A percentile compares a stretch with the other conserved stretches of the same genome.
Evolutionary conservation across 2,113 vertebrate genomes (phyloP).

Genomic region (Clarias gariepinus): DNA sequence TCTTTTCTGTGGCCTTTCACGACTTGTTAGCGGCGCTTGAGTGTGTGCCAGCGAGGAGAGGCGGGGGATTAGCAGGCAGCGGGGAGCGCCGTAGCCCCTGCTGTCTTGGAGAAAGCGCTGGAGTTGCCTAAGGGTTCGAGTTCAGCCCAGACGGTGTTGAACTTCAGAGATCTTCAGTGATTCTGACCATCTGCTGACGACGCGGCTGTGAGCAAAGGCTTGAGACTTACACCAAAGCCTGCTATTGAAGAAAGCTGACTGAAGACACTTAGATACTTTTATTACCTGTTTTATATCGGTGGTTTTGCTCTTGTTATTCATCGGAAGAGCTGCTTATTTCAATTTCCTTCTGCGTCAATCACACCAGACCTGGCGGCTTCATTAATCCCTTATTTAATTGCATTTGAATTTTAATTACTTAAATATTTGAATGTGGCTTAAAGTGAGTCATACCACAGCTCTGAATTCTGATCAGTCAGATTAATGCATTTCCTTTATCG

Average conservation of each 20-base stretch:
- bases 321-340: neutral
- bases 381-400: neutral
- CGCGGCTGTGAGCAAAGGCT: neutral
- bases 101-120: slow-evolving; percentile 33
- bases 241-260: neutral
- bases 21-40: slow-evolving; percentile 29
- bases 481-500: neutral
- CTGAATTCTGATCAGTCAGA: neutral
- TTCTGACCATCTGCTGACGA: slow-evolving; percentile 43
- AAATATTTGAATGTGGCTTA: neutral
- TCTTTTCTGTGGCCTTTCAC: slow-evolving; percentile 33
- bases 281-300: neutral
- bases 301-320: neutral
- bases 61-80: slow-evolving; percentile 28
- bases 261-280: neutral
- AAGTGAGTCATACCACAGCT: neutral
- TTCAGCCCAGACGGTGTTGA: neutral
- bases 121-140: slow-evolving; percentile 3
- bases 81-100: slow-evolving; percentile 9
- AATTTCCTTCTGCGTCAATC: neutral
- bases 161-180: slow-evolving; percentile 33
- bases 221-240: neutral
- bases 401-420: neutral
- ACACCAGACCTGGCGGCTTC: neutral
- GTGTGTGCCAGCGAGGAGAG: slow-evolving; percentile 29